These are phyloP conservation scores for Cherax quadricarinatus DNA, from an alignment of 1,140 invertebrate genomes.

Conservation along the genomic window DNA sequence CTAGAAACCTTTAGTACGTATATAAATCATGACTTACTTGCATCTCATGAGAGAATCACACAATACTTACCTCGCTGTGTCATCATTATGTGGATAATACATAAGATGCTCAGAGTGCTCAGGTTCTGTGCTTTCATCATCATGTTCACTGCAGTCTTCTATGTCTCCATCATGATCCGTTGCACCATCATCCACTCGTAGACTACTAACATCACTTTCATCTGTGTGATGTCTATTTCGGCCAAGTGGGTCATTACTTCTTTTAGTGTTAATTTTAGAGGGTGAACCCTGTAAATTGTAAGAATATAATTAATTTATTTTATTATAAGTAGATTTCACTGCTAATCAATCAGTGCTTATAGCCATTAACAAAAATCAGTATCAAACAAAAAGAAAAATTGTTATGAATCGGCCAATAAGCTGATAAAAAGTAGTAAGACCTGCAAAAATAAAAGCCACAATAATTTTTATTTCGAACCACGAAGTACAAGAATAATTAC, in stretches of 20 bases:
- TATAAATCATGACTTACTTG: not conserved
- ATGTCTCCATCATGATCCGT: constrained; percentile 91
- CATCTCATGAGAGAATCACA: not conserved
- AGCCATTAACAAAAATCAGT: not conserved
- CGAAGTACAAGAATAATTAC: not conserved
- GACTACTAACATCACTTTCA: constrained; percentile 77
- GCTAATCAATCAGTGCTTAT: not conserved
- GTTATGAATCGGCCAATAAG: not conserved
- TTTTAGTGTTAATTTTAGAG: constrained; percentile 57
- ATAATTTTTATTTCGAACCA: not conserved
- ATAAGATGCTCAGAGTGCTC: constrained; percentile 81
- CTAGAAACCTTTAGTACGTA: no score
- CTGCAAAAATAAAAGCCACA: no score
- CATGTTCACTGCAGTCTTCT: constrained; percentile 90
- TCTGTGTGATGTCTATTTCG: constrained; percentile 79
- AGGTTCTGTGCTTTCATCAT: constrained; percentile 84
- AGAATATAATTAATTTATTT: not conserved
- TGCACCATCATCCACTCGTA: constrained; percentile 78
- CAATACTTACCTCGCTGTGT: constrained; percentile 76
- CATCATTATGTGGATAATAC: constrained; percentile 81
- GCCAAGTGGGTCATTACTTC: constrained; percentile 15
- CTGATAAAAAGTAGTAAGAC: not conserved
- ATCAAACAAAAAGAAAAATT: not conserved
- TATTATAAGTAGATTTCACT: not conserved
- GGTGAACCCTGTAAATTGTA: constrained; percentile 72